Conservation (phyloP, 2,797 vertebrate species). For the Brotula barbata region DNA sequence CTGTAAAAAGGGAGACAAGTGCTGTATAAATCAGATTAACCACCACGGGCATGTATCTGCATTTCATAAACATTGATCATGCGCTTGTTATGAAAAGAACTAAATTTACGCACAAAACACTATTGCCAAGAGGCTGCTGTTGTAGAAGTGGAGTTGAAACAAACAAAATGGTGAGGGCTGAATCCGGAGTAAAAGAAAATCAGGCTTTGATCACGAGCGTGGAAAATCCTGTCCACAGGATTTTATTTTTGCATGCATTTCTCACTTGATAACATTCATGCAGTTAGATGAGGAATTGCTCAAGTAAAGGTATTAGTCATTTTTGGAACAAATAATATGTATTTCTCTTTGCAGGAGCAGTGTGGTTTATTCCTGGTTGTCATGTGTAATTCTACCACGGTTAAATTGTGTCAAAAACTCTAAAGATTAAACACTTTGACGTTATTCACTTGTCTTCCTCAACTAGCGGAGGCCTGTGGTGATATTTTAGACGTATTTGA, state of each 20-base stretch:
- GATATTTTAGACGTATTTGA: slow-evolving; percentile 43
- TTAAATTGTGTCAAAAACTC: slow-evolving; percentile 68
- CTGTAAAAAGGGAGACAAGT: slow-evolving; percentile 32
- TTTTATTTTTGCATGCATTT: slow-evolving; percentile 89
- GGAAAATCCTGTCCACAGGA: slow-evolving; percentile 88
- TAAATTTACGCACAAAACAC: slow-evolving; percentile 57
- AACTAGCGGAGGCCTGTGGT: slow-evolving; percentile 53
- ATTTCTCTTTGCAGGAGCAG: slow-evolving; percentile 65
- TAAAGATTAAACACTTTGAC: slow-evolving; percentile 64
- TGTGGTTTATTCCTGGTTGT: slow-evolving; percentile 63
- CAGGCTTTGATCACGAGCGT: slow-evolving; percentile 88
- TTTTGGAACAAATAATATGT: slow-evolving; percentile 81
- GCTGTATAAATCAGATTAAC: slow-evolving; percentile 58
- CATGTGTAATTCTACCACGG: slow-evolving; percentile 67
- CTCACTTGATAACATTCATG: slow-evolving; percentile 87
- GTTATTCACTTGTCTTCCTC: slow-evolving; percentile 52
- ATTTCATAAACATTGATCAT: slow-evolving; percentile 59
- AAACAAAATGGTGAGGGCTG: slow-evolving; percentile 83
- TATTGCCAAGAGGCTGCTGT: slow-evolving; percentile 58
- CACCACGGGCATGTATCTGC: slow-evolving; percentile 40
- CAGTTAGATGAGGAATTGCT: slow-evolving; percentile 85
- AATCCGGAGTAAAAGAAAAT: slow-evolving; percentile 84
- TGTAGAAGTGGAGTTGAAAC: slow-evolving; percentile 76
- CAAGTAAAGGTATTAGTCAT: slow-evolving; percentile 83
- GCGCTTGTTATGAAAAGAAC: slow-evolving; percentile 63